Percentiles rank a stretch among this genome's conserved stretches.
phyloP scores from a whole-genome alignment of 1,140 invertebrate genomes.

The Drosophila cardini region DNA sequence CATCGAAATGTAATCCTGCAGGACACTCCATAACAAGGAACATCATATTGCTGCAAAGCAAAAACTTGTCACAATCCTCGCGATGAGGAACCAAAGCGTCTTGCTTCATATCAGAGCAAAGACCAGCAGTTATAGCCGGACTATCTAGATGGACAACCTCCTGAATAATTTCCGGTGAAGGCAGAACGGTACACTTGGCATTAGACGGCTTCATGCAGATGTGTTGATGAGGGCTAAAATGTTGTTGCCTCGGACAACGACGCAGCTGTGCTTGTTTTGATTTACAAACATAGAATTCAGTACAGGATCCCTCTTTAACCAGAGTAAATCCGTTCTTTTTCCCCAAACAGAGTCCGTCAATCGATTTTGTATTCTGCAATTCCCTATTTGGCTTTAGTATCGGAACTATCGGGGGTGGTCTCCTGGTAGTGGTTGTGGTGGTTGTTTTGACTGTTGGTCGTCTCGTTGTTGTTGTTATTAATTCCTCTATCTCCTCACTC shows the following conservation, averaged over 20 bases:
- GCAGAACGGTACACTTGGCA: slow-evolving; percentile 51
- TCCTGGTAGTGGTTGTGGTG: background rate
- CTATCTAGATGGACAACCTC: slow-evolving; percentile 12
- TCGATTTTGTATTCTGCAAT: background rate
- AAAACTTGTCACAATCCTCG: slow-evolving; percentile 67
- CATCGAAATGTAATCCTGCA: slow-evolving; percentile 72
- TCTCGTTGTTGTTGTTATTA: slow-evolving; percentile 8
- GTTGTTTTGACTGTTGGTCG: slow-evolving; percentile 3
- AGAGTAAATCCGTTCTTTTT: slow-evolving; percentile 56
- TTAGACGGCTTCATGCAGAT: slow-evolving; percentile 55
- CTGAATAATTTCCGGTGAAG: background rate
- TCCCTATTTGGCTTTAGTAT: slow-evolving; percentile 5
- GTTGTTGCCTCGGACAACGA: slow-evolving; percentile 47
- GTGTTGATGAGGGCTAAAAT: slow-evolving; percentile 59
- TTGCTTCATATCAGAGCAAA: slow-evolving; percentile 61
- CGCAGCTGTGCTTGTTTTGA: slow-evolving; percentile 43
- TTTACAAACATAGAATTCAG: slow-evolving; percentile 70
- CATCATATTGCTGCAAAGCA: slow-evolving; percentile 68
- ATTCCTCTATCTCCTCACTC: slow-evolving; percentile 19
- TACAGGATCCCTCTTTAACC: slow-evolving; percentile 58
- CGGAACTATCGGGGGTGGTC: background rate
- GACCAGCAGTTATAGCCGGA: slow-evolving; percentile 44
- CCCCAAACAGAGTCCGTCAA: slow-evolving; percentile 32
- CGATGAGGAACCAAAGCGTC: slow-evolving; percentile 57
- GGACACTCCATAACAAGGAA: slow-evolving; percentile 73